Base-by-base conservation (phyloP, 2,888 invertebrate species). In the Leptinotarsa haldemani region DNA sequence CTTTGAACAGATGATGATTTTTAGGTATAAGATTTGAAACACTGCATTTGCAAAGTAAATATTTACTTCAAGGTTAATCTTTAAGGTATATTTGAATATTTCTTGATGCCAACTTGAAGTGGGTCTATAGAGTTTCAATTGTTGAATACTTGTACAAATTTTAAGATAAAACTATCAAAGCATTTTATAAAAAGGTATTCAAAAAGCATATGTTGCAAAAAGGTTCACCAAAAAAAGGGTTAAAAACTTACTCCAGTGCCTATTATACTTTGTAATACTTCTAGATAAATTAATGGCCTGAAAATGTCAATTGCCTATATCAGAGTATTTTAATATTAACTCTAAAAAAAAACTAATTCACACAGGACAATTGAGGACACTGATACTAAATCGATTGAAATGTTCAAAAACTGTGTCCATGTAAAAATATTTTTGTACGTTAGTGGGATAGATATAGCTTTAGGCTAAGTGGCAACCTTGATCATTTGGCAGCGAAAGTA, bases 371-470 rank as follows among this genome's bases (percentile, higher is more conserved):
- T 40, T 56, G 20, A 56, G 15, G 15, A 20, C 20, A 56, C 20
- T 22, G 22, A 56, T 12, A 15, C 12, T 22, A 2, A 20, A 56
- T 56, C 22, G 56, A 52, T 52, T 52, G 3, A 2, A 40, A 30
- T 18, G 18, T 18, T 52, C 18, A 52, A 52, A n/a, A 18, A 18
- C n/a, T n/a, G 16, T 50, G 52, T 18, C 52, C 18, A 18, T 12
- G 12, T 52, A 52, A 52, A 52, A 52, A 52, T 22, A 22, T 9
- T 40, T 56, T 13, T 56, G 12, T 22, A 12, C 15, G 5, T 22
- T 12, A 56, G 20, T 56, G 56, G 56, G 56, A 13, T 40, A 40
- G n/a, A 50, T 20, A 56, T 56, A 56, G 56, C 56, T 56, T 56
- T 20, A 56, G 56, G 56, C 4, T 56, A 56, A 13, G 13, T 20